Evolutionary conservation across 1,140 invertebrate species (phyloP).

Genomic region (Brachionus rotundiformis): DNA sequence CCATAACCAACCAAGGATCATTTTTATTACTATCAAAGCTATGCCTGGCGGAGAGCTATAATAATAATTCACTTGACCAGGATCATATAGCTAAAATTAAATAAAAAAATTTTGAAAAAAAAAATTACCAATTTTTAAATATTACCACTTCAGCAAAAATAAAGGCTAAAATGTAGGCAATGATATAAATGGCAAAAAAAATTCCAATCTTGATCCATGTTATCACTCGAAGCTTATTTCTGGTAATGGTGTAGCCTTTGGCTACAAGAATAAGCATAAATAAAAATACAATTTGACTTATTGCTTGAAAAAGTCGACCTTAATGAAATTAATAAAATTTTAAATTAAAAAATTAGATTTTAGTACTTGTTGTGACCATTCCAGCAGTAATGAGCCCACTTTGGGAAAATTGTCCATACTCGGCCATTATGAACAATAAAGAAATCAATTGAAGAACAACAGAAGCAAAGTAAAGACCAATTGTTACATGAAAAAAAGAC

Average conservation of each 20-base stretch:
- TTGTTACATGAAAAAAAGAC: slow-evolving; percentile 81
- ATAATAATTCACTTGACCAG: slow-evolving; percentile 81
- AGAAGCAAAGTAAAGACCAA: slow-evolving; percentile 78
- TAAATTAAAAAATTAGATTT: neutral
- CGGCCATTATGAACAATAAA: slow-evolving; percentile 70
- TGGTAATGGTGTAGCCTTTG: slow-evolving; percentile 85
- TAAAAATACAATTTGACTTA: slow-evolving; percentile 72
- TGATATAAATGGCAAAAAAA: slow-evolving; percentile 76
- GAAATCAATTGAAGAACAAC: slow-evolving; percentile 69
- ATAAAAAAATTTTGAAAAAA: slow-evolving; percentile 52
- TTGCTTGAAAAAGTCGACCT: slow-evolving; percentile 74
- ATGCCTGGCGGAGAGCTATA: slow-evolving; percentile 87
- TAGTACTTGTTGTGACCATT: slow-evolving; percentile 69
- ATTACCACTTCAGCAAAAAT: slow-evolving; percentile 74
- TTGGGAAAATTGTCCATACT: slow-evolving; percentile 73
- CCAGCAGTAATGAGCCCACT: slow-evolving; percentile 69
- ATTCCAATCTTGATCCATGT: slow-evolving; percentile 75
- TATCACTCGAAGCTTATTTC: slow-evolving; percentile 70
- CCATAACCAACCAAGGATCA: slow-evolving; percentile 76
- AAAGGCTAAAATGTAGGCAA: slow-evolving; percentile 74
- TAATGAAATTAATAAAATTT: slow-evolving; percentile 55
- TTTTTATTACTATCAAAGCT: slow-evolving; percentile 74
- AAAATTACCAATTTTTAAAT: too few species aligned
- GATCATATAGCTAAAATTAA: slow-evolving; percentile 80
- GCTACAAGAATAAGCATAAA: slow-evolving; percentile 78